Evolutionary conservation across 2,797 vertebrate species (phyloP).

Genomic region (Dipus sagitta): DNA sequence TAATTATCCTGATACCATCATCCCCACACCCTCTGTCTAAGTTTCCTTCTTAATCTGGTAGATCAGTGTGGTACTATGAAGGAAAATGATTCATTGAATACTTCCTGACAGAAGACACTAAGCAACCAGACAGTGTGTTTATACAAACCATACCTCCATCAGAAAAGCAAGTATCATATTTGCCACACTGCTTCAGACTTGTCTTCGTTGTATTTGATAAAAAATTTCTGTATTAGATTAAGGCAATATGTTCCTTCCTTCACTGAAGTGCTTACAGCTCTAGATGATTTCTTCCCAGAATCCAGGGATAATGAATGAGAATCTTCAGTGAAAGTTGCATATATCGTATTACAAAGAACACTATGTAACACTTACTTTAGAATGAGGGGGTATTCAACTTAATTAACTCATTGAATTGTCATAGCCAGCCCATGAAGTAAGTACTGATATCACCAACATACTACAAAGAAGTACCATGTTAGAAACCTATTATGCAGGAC

Average conservation of each 20-base stretch:
- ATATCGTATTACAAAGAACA: neutral
- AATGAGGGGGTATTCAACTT: neutral
- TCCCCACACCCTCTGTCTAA: neutral
- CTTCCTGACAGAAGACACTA: neutral
- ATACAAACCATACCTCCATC: neutral
- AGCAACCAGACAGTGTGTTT: neutral
- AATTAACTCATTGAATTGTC: neutral
- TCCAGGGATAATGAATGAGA: neutral
- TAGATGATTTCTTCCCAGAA: neutral
- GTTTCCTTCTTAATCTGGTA: neutral
- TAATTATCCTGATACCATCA: neutral
- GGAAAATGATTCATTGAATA: slow-evolving; percentile 2
- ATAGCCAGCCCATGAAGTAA: neutral
- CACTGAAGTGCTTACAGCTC: neutral
- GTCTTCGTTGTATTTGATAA: neutral
- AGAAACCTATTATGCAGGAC: neutral
- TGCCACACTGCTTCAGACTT: neutral
- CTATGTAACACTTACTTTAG: neutral
- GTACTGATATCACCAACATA: neutral
- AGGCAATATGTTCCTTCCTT: neutral
- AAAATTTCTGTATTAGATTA: neutral
- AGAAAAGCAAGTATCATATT: neutral
- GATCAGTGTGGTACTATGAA: neutral
- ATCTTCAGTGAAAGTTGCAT: neutral
- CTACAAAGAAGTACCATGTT: neutral